Percentiles rank a stretch among this genome's conserved stretches.
Evolutionary conservation across 2,888 invertebrate species (phyloP).

Genomic region (Pardosa pseudoannulata): DNA sequence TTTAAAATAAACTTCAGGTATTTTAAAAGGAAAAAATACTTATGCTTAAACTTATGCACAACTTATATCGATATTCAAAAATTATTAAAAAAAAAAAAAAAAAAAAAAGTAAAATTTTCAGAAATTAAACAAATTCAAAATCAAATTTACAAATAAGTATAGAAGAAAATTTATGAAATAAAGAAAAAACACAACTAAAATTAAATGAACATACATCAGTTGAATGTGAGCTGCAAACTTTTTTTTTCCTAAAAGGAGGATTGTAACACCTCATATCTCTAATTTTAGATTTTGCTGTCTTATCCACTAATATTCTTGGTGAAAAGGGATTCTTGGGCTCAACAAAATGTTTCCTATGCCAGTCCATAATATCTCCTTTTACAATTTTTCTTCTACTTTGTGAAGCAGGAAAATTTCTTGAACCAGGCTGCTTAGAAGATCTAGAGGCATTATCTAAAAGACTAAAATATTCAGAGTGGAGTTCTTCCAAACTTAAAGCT

Average conservation of each 20-base stretch:
- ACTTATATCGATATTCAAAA: too few relatives aligned
- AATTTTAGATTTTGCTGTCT: constrained; percentile 55
- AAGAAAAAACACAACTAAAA: too few relatives aligned
- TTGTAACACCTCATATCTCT: constrained; percentile 62
- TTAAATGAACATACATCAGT: constrained; percentile 64
- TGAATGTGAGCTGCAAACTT: constrained; percentile 46
- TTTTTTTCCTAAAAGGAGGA: constrained; percentile 59
- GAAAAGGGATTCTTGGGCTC: constrained; percentile 40
- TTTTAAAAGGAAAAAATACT: too few relatives aligned
- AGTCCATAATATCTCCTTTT: constrained; percentile 57
- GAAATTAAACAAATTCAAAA: too few relatives aligned
- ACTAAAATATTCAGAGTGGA: constrained; percentile 13
- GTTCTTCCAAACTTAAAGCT: constrained; percentile 54
- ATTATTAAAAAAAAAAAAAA: too few relatives aligned
- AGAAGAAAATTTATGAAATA: too few relatives aligned
- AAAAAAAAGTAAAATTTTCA: too few relatives aligned
- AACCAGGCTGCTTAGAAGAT: not conserved
- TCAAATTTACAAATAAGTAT: too few relatives aligned
- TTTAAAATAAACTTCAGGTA: too few relatives aligned
- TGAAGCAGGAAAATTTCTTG: not conserved
- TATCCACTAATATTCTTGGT: constrained; percentile 47
- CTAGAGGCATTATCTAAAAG: not conserved
- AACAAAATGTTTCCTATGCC: constrained; percentile 46
- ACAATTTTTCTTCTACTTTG: constrained; percentile 21
- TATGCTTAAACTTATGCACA: too few relatives aligned